Base-by-base conservation (phyloP, 2,888 invertebrate genomes). In the Elaeidobius kamerunicus region DNA sequence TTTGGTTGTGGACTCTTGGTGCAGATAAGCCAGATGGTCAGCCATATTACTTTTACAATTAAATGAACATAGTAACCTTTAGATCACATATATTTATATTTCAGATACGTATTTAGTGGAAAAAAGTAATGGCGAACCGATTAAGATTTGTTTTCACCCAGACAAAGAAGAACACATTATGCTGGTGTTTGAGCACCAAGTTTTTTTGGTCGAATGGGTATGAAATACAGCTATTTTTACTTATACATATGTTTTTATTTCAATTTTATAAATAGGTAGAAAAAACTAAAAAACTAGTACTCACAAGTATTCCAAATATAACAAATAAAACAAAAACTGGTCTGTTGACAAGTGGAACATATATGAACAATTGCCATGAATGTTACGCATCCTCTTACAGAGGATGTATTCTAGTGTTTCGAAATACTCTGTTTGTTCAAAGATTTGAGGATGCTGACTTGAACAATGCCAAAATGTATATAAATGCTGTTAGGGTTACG, bases 1-100 rank as follows among this genome's bases (percentile, higher is more conserved):
- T 83, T 69, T 84, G 84, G 83, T 70, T 80, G 36, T 85, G 85
- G 84, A 77, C 80, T 23, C 72, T 66, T 18, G 81, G 79, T 2
- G 61, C 61, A 6, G 73, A 78, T 9, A 61, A 65, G 38, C 78
- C 82, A 3, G 75, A 83, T 65, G 82, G 83, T 83, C 41, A 40
- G 35, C 9, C 32, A n/a, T n/a, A n/a, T n/a, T n/a, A n/a, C n/a
- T n/a, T n/a, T n/a, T n/a, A n/a, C n/a, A n/a, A n/a, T n/a, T n/a
- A n/a, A n/a, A n/a, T n/a, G n/a, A n/a, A n/a, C n/a, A n/a, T n/a
- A n/a, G n/a, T n/a, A n/a, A n/a, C n/a, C n/a, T n/a, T n/a, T n/a
- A n/a, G n/a, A n/a, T n/a, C n/a, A n/a, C n/a, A n/a, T n/a, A n/a
- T n/a, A n/a, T n/a, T n/a, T n/a, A n/a, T 49, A 20, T 51, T 58